Evolutionary conservation across 2,888 invertebrate species (phyloP), one percentile per base, ranked within the genome.

Genomic region (Thymelicus lineola): DNA sequence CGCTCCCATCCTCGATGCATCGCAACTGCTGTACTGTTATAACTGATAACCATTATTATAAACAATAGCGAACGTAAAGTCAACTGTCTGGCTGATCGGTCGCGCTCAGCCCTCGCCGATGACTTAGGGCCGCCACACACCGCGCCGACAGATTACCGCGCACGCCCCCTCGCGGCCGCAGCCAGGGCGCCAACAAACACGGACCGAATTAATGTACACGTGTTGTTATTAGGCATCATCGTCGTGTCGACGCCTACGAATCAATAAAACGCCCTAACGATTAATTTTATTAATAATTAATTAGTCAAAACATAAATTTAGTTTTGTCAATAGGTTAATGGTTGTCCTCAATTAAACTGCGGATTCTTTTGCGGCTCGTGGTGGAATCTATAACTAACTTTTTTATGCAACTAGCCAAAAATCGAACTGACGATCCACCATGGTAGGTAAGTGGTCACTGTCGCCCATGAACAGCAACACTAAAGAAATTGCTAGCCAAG

Each of bases 101-200:
- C 53, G 53, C 55, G 28, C 6, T 2, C n/a, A n/a, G 12, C 20
- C 4, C 28, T n/a, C n/a, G 7, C 77, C 80, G 78, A 79, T 91
- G 91, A 92, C 86, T 89, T 88, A 93, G 91, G 92, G 93, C 85
- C 88, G 88, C 93, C 93, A 91, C 93, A 93, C 93, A 93, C 91
- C 80, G 84, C 84, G 91, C 74, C 88, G 87, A 88, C 93, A 91
- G 83, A 86, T 93, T 92, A 91, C 80, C 61, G 67, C 15, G 58
- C 75, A 75, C 76, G 78, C 77, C 77, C 77, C 76, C 66, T 58
- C 66, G 63, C 65, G 60, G 45, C 48, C 45, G 45, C 55, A 17
- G 28, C 15, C 61, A 68, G 67, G 67, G 67, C 42, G 42, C 48
- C 35, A 48, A 17, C 63, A 50, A 36, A 63, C 50, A 38, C 35